phyloP scores from a whole-genome alignment of 2,888 invertebrate species.

The Branchinecta sandiegonensis region DNA sequence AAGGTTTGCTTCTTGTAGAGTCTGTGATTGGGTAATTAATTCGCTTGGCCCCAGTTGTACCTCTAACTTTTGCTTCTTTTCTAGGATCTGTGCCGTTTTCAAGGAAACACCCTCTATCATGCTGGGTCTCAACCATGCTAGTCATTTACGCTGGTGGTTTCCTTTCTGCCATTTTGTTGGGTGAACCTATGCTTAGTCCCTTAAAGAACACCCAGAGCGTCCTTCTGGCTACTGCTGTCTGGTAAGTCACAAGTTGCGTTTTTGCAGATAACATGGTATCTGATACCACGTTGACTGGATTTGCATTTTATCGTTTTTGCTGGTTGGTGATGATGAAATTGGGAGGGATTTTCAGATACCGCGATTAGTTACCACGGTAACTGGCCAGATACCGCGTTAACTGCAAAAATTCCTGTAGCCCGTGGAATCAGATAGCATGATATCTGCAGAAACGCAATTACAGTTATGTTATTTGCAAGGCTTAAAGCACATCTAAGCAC shows the following conservation, averaged over 20 bases:
- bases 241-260: slow-evolving; percentile 44
- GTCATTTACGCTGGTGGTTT: slow-evolving; percentile 95
- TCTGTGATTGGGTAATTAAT: too few relatives aligned
- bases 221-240: slow-evolving; percentile 75
- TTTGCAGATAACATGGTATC: not conserved
- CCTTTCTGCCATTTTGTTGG: slow-evolving; percentile 84
- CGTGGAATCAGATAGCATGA: too few relatives aligned
- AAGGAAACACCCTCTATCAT: slow-evolving; percentile 89
- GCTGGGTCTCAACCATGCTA: slow-evolving; percentile 96
- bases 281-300: not conserved
- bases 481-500: not conserved
- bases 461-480: slow-evolving; percentile 24
- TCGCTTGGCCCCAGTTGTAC: too few relatives aligned
- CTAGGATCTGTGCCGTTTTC: slow-evolving; percentile 77
- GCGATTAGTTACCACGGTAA: too few relatives aligned
- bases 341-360: slow-evolving; percentile 15
- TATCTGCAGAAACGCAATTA: too few relatives aligned
- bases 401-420: too few relatives aligned
- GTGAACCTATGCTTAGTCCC: slow-evolving; percentile 88
- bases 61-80: slow-evolving; percentile 28
- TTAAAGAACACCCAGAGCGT: slow-evolving; percentile 90
- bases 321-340: slow-evolving; percentile 19
- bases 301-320: not conserved
- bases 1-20: too few relatives aligned
- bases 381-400: too few relatives aligned